Evolutionary conservation across 2,113 vertebrate genomes (phyloP), one percentile per base, ranked within the genome.

Genomic region (Psephotus haematonotus): DNA sequence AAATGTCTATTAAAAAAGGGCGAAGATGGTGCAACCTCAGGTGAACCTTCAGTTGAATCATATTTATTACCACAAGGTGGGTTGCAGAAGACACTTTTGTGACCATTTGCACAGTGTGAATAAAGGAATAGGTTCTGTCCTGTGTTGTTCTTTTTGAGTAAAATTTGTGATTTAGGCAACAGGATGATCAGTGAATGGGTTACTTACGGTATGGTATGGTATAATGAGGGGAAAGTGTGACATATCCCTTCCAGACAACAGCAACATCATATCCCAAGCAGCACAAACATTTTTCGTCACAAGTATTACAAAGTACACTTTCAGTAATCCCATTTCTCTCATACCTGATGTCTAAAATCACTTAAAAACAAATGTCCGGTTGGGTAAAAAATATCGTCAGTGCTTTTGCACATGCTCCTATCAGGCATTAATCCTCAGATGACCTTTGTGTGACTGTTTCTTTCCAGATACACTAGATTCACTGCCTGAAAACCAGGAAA

Each of bases 331-430:
- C 8, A 17, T 27, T 76, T 41, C 15, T 64, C 50, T 88, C 9
- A 7, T 24, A 17, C 17, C 1, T 10, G 24, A 50, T 64, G 35
- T 35, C 24, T 27, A 81, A 71, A 62, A 44, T 46, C 11, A 70
- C 64, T 70, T 62, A 24, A 46, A 80, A 37, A 2, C 15, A 6
- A 14, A 74, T 6, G 15, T 78, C 14, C 17, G 8, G 31, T 9
- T 33, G 37, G 28, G 39, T 68, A 5, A 33, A 5, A 33, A 82
- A 20, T 55, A 46, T 1, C 0, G 0, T 13, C 7, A 33, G 22
- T 22, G 17, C 4, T 3, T 68, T 85, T 92, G 62, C 43, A 11
- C 13, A 0, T 7, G 46, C 8, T 75, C 22, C n/a, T 71, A 9
- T 8, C 11, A 41, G 53, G 16, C 41, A 4, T 65, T 4, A 41